Base-by-base conservation (phyloP, 2,113 vertebrate species). In the Rhabdornis inornatus region DNA sequence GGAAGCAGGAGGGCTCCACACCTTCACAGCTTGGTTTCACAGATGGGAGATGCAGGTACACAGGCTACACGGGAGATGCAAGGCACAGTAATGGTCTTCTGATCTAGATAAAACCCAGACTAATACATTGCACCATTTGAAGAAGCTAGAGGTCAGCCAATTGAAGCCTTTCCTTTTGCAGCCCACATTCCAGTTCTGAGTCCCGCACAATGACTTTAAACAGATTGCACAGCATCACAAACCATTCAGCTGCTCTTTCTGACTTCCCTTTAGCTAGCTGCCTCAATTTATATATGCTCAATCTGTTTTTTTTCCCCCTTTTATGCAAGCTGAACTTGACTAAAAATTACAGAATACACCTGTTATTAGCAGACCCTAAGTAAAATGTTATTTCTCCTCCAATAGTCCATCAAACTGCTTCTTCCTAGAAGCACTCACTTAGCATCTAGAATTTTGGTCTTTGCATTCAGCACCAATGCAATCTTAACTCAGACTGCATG, bases 261-360 rank as follows among this genome's bases (percentile, higher is more conserved):
- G 49, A 84, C 13, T 71, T 71, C 30, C 28, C 56, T 82, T 87
- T 52, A 79, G 30, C 56, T 83, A 64, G 11, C 1, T 93, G 53
- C 22, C 61, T 95, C 28, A 31, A 44, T 92, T 87, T 24, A 61
- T 45, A 47, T 11, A 71, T 7, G 35, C 35, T 44, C 1, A 4
- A 24, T 66, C 20, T 13, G 37, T 0, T 0, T 5, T 24, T 65
- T 13, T 69, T 11, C 16, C 3, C 3, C 14, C 22, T 69, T 86
- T 86, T 42, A 44, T 30, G 49, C 37, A 89, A 89, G 31, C 28
- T 76, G 45, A 90, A 88, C 40, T 76, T 72, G 28, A 78, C 61
- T 75, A 92, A 95, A 94, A 95, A 61, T 53, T 56, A 81, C 15
- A 16, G 40, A 93, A 13, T 15, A 64, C 17, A 60, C 25, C 23